Evolutionary conservation across 2,888 invertebrate species (phyloP), one percentile per base, ranked within the genome.

Genomic region (Eutolmus rufibarbis): DNA sequence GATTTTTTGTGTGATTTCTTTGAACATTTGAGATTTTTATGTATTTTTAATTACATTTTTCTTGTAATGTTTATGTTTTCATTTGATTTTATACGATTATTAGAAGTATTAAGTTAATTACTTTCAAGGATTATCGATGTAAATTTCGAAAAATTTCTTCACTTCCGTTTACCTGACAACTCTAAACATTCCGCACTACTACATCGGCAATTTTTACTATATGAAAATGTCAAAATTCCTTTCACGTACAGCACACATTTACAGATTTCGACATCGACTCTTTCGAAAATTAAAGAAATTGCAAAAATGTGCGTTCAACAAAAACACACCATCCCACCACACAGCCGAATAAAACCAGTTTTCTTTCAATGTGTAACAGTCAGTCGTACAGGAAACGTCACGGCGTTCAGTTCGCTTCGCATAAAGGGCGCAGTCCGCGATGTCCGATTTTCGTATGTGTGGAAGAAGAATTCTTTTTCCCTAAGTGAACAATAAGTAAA

Each of bases 361-460:
- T 86, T 76, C 14, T 86, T 86, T 86, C 37, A 40, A 14, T 86
- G 86, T 86, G 34, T 78, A 16, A 40, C 76, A 86, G 86, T 86
- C 86, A 78, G 86, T 86, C 40, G 86, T 57, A 56, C 77, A 77
- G 86, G 40, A 77, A 86, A 56, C 78, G 86, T 86, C 76, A 86
- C 31, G 40, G 74, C 40, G 86, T 86, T 86, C 51, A 74, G 86
- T 86, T 86, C 74, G 57, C 16, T 86, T 86, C 57, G 77, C 77
- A 46, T n/a, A 66, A 51, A 51, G 51, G 51, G 66, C 28, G 78
- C 40, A 16, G 56, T 77, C 51, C 46, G 57, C 56, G 57, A 46
- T 56, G 51, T 16, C 23, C 57, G 77, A 74, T 77, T 46, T 40
- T 43, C 77, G 76, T 77, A 46, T 76, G 86, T 46, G 78, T 86